phyloP scores from a whole-genome alignment of 2,113 vertebrate species.

The Potamarius usumacintae region DNA sequence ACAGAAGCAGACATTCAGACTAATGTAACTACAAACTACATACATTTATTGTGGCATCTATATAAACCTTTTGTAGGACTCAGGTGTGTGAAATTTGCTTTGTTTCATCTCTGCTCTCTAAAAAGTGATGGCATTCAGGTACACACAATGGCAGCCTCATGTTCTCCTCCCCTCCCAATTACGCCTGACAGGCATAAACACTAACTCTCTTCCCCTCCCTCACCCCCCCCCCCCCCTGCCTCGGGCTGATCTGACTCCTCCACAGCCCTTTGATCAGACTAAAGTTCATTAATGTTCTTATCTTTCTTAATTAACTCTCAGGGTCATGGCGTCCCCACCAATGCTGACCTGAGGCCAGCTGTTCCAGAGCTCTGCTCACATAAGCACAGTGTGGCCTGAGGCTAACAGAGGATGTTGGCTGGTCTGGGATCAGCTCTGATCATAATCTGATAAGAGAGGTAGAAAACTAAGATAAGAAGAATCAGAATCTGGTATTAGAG shows the following conservation, averaged over 20 bases:
- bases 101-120: not conserved
- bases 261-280: conserved; percentile 54
- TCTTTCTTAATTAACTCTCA: conserved; percentile 60
- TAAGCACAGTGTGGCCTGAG: conserved; percentile 9
- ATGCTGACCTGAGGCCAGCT: conserved; percentile 46
- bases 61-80: not conserved
- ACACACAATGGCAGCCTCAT: conserved; percentile 48
- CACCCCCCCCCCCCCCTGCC: conserved; percentile 11
- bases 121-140: conserved; percentile 42
- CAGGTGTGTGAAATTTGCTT: not conserved
- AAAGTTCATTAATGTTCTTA: conserved; percentile 59
- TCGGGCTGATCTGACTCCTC: conserved; percentile 37
- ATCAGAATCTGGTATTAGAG: conserved; percentile 18
- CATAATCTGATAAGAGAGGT: conserved; percentile 1
- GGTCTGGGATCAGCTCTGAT: conserved; percentile 9
- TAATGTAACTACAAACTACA: not conserved
- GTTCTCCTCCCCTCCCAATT: conserved; percentile 50
- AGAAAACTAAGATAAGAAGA: conserved; percentile 13
- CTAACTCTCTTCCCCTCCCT: conserved; percentile 23
- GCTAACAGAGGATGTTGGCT: conserved; percentile 15
- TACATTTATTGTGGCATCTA: not conserved
- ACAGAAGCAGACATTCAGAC: not conserved
- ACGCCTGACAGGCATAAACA: conserved; percentile 54
- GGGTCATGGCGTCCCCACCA: conserved; percentile 50
- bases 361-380: conserved; percentile 44